These are phyloP conservation scores for Perdita meconis DNA, from an alignment of 2,888 invertebrate species.

Conservation along the genomic window DNA sequence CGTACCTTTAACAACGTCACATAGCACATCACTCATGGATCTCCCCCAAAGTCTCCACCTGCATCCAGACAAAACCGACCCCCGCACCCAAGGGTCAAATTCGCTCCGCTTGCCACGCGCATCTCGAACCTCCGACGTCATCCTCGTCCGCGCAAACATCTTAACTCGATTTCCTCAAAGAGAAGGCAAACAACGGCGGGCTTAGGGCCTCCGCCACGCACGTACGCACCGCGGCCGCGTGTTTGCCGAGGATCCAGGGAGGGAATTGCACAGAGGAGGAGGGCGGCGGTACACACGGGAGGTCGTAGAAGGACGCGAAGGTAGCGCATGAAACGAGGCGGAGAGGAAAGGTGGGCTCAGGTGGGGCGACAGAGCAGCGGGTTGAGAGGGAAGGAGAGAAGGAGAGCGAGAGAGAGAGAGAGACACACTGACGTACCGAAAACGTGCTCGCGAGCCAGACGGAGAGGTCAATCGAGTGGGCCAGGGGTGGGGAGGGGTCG, in stretches of 20 bases:
- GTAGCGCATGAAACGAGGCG: conserved; percentile 29
- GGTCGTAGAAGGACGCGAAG: conserved; percentile 61
- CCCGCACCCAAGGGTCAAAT: no score
- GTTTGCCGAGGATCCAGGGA: conserved; percentile 52
- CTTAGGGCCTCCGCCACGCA: conserved; percentile 17
- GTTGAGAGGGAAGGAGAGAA: conserved; percentile 24
- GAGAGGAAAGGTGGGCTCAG: conserved; percentile 33
- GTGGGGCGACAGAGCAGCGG: conserved; percentile 45
- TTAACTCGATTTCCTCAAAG: not conserved
- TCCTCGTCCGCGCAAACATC: conserved; percentile 7
- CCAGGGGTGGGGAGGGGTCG: conserved; percentile 1
- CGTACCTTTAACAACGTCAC: no score
- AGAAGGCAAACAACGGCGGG: conserved; percentile 12
- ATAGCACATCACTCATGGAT: no score
- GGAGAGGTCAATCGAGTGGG: not conserved
- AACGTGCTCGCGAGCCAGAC: not conserved
- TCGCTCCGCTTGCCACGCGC: not conserved
- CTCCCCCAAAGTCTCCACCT: no score
- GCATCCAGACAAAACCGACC: no score
- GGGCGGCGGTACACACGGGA: conserved; percentile 35
- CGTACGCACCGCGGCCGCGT: conserved; percentile 26
- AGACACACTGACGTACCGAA: no score
- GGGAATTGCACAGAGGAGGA: conserved; percentile 29
- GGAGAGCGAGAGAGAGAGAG: conserved; percentile 13
- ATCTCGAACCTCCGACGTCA: conserved; percentile 9